Conservation (phyloP, 2,888 invertebrate species). For the Leucophenga maculata region DNA sequence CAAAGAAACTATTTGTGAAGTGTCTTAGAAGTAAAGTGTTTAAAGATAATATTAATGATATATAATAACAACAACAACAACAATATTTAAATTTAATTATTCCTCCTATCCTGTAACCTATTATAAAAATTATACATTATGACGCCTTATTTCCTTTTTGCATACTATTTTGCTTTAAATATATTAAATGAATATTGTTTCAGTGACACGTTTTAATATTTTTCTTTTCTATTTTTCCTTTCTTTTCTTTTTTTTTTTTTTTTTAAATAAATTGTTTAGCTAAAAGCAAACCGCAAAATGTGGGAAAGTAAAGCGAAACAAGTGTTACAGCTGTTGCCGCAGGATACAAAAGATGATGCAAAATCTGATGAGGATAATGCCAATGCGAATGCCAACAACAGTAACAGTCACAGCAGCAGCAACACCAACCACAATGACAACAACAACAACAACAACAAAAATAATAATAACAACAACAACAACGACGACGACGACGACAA, state of each 20-base stretch:
- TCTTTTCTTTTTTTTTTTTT: no score
- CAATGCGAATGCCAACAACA: slow-evolving; percentile 45
- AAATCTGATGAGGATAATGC: slow-evolving; percentile 62
- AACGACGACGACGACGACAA: slow-evolving; percentile 36
- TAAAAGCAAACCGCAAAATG: slow-evolving; percentile 71
- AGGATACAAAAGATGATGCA: slow-evolving; percentile 52
- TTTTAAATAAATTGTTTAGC: slow-evolving; percentile 50
- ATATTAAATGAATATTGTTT: neutral
- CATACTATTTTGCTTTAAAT: neutral
- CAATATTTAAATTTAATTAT: no score
- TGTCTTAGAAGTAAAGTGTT: no score
- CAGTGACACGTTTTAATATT: neutral
- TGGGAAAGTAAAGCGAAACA: slow-evolving; percentile 73
- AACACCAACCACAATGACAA: slow-evolving; percentile 42
- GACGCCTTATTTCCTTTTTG: neutral
- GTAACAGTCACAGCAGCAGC: slow-evolving; percentile 44
- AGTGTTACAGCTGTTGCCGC: slow-evolving; percentile 65
- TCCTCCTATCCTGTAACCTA: no score
- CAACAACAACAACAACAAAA: slow-evolving; percentile 38
- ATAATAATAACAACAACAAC: slow-evolving; percentile 43
- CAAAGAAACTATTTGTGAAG: no score
- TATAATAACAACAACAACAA: no score
- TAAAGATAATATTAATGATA: no score
- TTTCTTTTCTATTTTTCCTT: slow-evolving; percentile 5
- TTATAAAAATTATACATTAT: neutral